Evolutionary conservation across 2,113 vertebrate genomes (phyloP).

Genomic region (Piaya cayana): DNA sequence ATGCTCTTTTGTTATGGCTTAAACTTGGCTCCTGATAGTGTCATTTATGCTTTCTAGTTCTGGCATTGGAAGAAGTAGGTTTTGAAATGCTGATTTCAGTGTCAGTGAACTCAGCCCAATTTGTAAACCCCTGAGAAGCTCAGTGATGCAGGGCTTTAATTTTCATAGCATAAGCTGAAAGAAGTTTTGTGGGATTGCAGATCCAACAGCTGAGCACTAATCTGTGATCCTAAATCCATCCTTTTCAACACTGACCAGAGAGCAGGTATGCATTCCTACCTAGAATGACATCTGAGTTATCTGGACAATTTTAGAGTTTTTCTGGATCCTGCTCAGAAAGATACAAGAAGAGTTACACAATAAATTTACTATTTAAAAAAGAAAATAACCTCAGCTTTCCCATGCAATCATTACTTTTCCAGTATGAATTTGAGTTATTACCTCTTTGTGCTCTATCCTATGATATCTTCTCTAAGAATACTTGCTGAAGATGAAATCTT

Average conservation of each 20-base stretch:
- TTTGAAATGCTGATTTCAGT: background rate
- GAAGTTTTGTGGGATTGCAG: background rate
- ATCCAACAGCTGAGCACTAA: background rate
- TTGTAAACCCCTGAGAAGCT: background rate
- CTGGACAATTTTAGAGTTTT: background rate
- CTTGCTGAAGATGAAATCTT: background rate
- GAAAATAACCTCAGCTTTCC: background rate
- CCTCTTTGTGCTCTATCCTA: background rate
- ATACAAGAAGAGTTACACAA: background rate
- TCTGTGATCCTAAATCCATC: background rate
- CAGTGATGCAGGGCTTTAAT: background rate
- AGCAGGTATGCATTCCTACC: background rate
- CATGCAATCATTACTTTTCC: background rate
- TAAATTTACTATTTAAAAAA: background rate
- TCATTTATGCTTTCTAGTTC: background rate
- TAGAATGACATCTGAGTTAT: background rate
- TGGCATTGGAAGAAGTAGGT: background rate
- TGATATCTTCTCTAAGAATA: background rate
- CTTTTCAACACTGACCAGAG: background rate
- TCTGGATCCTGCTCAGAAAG: background rate
- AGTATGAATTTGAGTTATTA: background rate
- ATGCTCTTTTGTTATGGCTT: background rate
- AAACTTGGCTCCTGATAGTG: background rate
- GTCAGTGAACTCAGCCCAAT: background rate
- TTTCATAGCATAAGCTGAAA: background rate